Percentiles rank a stretch among this genome's conserved stretches.
Conservation (phyloP, 2,113 vertebrate species). For the Heptranchias perlo region DNA sequence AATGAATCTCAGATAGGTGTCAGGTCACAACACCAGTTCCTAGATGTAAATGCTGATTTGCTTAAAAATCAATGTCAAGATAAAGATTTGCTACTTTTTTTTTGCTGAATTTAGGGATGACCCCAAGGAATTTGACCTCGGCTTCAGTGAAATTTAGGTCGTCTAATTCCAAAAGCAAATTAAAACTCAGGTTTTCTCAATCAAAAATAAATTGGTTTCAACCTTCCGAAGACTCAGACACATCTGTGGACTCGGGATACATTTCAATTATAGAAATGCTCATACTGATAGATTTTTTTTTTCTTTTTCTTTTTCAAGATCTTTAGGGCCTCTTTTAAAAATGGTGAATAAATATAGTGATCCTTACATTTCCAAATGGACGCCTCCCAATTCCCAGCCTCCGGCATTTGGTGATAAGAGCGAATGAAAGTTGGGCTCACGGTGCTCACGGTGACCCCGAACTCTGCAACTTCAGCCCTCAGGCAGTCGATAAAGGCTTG, state of each 20-base stretch:
- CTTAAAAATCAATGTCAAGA: neutral
- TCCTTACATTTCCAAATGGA: slow-evolving; percentile 67
- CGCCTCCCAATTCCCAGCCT: slow-evolving; percentile 57
- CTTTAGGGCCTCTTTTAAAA: neutral
- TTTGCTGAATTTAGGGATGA: neutral
- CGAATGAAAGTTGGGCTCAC: slow-evolving; percentile 88
- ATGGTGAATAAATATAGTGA: neutral
- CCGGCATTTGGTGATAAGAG: slow-evolving; percentile 44
- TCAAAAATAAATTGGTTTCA: slow-evolving; percentile 8
- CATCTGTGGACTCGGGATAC: too few relatives aligned
- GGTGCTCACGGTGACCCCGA: slow-evolving; percentile 78
- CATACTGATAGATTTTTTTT: neutral
- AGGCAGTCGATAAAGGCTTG: slow-evolving; percentile 96
- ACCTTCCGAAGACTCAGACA: neutral
- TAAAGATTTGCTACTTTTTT: neutral
- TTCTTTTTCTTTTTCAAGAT: neutral
- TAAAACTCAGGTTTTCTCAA: neutral
- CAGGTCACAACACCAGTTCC: neutral
- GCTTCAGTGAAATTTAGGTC: neutral
- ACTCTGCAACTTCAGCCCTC: slow-evolving; percentile 87
- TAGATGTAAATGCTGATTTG: neutral
- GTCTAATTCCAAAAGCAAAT: neutral
- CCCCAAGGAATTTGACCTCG: neutral
- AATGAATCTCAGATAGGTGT: neutral
- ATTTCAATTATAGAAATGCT: neutral